A percentile compares a stretch with the other conserved stretches of the same genome.
Conservation (phyloP, 2,888 invertebrate genomes). For the Balanococcus diminutus region DNA sequence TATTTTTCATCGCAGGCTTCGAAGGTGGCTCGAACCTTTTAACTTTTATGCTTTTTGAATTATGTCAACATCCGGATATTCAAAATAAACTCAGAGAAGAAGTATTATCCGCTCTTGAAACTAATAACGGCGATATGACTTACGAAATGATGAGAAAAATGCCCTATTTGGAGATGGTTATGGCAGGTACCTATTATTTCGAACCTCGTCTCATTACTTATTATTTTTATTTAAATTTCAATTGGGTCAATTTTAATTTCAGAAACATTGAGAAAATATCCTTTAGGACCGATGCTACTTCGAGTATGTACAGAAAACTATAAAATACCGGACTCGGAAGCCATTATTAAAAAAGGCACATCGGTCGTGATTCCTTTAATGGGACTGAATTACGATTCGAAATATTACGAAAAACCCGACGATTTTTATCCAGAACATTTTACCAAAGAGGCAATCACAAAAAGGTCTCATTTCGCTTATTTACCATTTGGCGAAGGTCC, state of each 20-base stretch:
- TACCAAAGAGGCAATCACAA: constrained; percentile 32
- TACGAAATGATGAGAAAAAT: constrained; percentile 65
- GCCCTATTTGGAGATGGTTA: constrained; percentile 65
- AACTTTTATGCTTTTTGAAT: constrained; percentile 66
- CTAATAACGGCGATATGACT: constrained; percentile 62
- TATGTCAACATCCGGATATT: constrained; percentile 64
- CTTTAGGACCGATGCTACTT: neutral
- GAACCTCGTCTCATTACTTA: too few relatives aligned
- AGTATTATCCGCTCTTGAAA: constrained; percentile 62
- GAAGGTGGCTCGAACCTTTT: constrained; percentile 67
- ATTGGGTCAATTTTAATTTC: neutral
- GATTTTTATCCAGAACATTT: constrained; percentile 51
- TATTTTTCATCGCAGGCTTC: constrained; percentile 66
- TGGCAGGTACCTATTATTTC: constrained; percentile 64
- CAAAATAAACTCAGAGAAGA: constrained; percentile 65
- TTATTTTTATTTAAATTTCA: neutral
- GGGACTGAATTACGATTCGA: constrained; percentile 39
- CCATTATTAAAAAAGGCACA: constrained; percentile 46
- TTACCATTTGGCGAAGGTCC: constrained; percentile 54
- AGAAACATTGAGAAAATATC: constrained; percentile 53
- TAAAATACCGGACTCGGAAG: constrained; percentile 24
- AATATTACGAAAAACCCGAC: constrained; percentile 45
- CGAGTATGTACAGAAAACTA: constrained; percentile 43
- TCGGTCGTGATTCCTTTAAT: constrained; percentile 43
- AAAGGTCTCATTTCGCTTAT: constrained; percentile 45